Evolutionary conservation across 2,888 invertebrate species (phyloP), one percentile per base, ranked within the genome.

Genomic region (Antitype chi): DNA sequence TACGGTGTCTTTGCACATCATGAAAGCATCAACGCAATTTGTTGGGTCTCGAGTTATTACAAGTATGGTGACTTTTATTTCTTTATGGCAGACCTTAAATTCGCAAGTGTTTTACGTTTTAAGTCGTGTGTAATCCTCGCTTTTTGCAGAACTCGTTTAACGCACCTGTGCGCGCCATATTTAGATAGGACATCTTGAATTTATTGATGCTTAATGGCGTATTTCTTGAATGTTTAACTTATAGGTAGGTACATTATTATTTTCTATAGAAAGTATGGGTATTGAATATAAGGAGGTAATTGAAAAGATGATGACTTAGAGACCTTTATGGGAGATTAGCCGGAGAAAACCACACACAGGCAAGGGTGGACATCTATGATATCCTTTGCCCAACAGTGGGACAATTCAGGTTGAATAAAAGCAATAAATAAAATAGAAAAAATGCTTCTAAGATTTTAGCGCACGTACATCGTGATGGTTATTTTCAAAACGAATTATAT

Each of bases 1-100:
- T 68, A 74, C 70, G 70, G 72, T 85, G 79, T 87, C 85, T 85
- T 77, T 75, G 60, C 78, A 72, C 82, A 72, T 70, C 66, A 82
- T 76, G 82, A 68, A 60, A 70, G 76, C 66, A 67, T 84, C 76
- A 77, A 55, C 63, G 70, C 82, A 85, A 85, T 74, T 85, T 82
- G 78, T 82, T 79, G 74, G n/a, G 62, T n/a, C 23, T 11, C 15
- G 71, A 76, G 66, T 87, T 85, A 85, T 85, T 81, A 76, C 63
- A 77, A 74, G 32, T 25, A 57, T 64, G 70, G 63, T 8, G 64
- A 53, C 32, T 69, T 79, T 78, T 71, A 28, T 73, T 64, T 57
- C 75, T 52, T 81, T 75, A 64, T 68, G 28, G 53, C 32, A 1
- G 55, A n/a, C 13, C 60, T 74, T 80, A 67, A 79, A 87, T 76